Conservation (phyloP, 92 coral and sea anemone genomes). For the Micromussa lordhowensis region DNA sequence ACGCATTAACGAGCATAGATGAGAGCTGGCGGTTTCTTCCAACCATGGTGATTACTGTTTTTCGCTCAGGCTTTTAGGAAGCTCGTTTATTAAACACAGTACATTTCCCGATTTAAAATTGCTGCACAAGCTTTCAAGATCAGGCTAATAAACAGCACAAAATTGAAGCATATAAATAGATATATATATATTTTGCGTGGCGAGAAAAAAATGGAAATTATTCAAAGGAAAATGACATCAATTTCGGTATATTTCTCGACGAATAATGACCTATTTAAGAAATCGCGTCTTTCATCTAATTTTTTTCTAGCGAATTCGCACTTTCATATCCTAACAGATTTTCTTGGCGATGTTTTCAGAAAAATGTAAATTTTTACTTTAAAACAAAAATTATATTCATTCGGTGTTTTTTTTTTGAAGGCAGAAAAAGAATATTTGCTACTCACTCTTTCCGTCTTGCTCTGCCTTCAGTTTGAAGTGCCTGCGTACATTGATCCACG, state of each 20-base stretch:
- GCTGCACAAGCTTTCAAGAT: background rate
- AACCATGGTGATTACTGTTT: background rate
- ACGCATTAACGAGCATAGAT: background rate
- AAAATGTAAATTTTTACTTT: background rate
- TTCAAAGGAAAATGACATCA: background rate
- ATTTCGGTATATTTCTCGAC: constrained; percentile 5
- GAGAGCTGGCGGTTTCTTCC: background rate
- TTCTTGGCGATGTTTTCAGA: background rate
- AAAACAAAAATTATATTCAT: background rate
- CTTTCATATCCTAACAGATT: background rate
- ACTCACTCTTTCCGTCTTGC: constrained; percentile 88
- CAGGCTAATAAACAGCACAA: constrained; percentile 12
- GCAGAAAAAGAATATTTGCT: background rate
- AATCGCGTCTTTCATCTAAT: background rate
- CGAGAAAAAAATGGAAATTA: background rate
- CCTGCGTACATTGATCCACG: constrained; percentile 92
- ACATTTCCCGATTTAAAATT: background rate
- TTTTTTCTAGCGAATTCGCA: background rate
- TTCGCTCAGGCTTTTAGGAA: background rate
- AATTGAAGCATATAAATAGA: background rate
- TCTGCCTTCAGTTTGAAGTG: constrained; percentile 93
- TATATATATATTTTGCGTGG: background rate
- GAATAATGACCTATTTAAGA: background rate
- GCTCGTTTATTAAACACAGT: too few species aligned
- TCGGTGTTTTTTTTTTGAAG: background rate